Conservation (phyloP, 23 tunicate genomes). For the Trididemnum miniatum region DNA sequence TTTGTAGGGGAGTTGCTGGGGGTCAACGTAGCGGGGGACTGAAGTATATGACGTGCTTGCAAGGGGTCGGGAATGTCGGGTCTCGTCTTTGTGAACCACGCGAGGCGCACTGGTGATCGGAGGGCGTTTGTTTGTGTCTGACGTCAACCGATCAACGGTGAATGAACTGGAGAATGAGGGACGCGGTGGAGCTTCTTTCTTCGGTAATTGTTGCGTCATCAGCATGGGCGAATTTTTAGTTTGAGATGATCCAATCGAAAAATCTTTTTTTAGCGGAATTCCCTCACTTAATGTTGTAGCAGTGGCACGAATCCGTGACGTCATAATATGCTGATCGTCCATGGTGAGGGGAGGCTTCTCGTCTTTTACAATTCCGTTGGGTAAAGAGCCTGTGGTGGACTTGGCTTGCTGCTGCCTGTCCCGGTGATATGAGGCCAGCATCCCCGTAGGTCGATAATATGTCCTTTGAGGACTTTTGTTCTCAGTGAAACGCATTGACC, state of each 20-base stretch:
- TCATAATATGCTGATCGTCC: too few species aligned
- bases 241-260: background rate
- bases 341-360: background rate
- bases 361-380: conserved; percentile 1
- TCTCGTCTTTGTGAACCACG: background rate
- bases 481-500: background rate
- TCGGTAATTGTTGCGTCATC: background rate
- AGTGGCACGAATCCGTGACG: background rate
- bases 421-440: conserved; percentile 46
- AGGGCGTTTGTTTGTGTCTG: background rate
- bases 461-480: background rate
- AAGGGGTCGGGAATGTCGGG: background rate
- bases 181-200: background rate
- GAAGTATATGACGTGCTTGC: background rate
- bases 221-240: background rate
- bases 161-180: conserved; percentile 47
- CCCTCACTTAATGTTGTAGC: too few species aligned
- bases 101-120: background rate
- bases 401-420: conserved; percentile 27
- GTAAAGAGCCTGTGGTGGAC: background rate
- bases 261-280: too few species aligned
- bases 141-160: conserved; percentile 50
- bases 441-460: conserved; percentile 60
- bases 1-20: background rate
- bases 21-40: background rate